A percentile compares a stretch with the other conserved stretches of the same genome.
These are phyloP conservation scores for Adela reaumurella DNA, from an alignment of 2,888 invertebrate genomes.

Conservation along the genomic window DNA sequence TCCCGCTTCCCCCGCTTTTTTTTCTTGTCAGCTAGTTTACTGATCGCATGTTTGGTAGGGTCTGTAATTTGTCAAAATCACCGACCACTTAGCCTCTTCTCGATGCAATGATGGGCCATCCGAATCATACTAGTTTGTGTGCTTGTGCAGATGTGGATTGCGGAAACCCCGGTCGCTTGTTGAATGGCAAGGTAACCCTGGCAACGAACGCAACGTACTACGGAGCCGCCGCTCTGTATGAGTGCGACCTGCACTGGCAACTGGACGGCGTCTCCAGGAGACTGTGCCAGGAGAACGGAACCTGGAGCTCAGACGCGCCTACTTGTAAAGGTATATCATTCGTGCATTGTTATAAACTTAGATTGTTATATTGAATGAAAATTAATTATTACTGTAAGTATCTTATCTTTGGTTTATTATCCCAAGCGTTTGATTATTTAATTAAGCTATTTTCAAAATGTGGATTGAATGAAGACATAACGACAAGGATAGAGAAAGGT, in stretches of 20 bases:
- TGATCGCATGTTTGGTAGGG: too few relatives aligned
- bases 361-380: too few relatives aligned
- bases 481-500: too few relatives aligned
- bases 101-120: neutral
- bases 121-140: neutral
- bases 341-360: too few relatives aligned
- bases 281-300: conserved; percentile 82
- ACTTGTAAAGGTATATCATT: conserved; percentile 79
- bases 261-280: conserved; percentile 80
- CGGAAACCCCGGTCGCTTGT: conserved; percentile 67
- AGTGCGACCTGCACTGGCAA: conserved; percentile 77
- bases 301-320: conserved; percentile 84
- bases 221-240: conserved; percentile 80
- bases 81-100: too few relatives aligned
- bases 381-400: too few relatives aligned
- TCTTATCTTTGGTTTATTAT: too few relatives aligned
- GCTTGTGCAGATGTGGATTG: conserved; percentile 74
- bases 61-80: too few relatives aligned
- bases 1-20: too few relatives aligned
- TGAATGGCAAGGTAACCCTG: conserved; percentile 72
- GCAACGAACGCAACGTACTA: conserved; percentile 87
- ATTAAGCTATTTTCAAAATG: too few relatives aligned
- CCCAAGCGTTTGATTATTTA: too few relatives aligned
- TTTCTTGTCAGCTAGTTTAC: conserved; percentile 5
- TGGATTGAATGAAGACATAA: too few relatives aligned